phyloP scores from a whole-genome alignment of 2,888 invertebrate species.

The Agrotis segetum region DNA sequence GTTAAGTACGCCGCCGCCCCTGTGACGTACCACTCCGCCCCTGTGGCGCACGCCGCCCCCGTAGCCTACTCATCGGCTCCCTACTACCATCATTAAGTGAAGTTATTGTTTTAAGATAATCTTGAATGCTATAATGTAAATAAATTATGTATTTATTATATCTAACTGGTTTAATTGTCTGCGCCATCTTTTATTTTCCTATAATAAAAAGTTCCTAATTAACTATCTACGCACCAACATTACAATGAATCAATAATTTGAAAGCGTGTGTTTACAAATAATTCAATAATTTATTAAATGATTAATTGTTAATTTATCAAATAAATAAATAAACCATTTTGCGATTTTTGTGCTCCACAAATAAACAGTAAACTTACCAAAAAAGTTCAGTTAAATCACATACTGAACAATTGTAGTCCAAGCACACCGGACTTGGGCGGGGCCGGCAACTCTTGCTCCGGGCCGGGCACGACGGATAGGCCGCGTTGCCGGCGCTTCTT shows the following conservation, averaged over 20 bases:
- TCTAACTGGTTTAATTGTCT: conserved; percentile 33
- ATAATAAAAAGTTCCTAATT: not conserved
- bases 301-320: not conserved
- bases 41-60: conserved; percentile 64
- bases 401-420: conserved; percentile 84
- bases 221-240: not conserved
- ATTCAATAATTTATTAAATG: not conserved
- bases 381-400: conserved; percentile 66
- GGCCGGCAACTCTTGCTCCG: conserved; percentile 76
- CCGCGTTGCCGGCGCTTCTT: conserved; percentile 80
- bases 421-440: conserved; percentile 77
- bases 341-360: conserved; percentile 6
- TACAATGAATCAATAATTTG: not conserved
- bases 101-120: conserved; percentile 37
- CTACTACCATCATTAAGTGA: conserved; percentile 75
- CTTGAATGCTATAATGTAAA: conserved; percentile 74
- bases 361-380: not conserved
- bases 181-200: not conserved
- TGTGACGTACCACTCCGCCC: conserved; percentile 57
- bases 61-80: conserved; percentile 63
- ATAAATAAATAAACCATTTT: not conserved
- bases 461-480: conserved; percentile 83
- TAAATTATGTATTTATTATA: conserved; percentile 75
- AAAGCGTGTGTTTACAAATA: not conserved
- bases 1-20: conserved; percentile 45